Evolutionary conservation across 2,888 invertebrate genomes (phyloP).

Genomic region (Sminthurides aquaticus): DNA sequence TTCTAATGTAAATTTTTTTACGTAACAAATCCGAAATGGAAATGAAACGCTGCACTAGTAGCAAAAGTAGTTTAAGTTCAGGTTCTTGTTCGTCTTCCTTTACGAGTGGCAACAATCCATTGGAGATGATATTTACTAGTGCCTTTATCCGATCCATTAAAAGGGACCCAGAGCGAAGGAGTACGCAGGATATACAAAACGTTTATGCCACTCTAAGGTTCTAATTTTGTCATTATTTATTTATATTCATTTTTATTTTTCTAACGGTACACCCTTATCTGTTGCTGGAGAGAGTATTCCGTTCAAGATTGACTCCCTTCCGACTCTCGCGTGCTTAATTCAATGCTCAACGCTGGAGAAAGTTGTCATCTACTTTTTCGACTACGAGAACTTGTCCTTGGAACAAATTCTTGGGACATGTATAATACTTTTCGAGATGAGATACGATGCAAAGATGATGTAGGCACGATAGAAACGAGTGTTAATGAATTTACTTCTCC

Average conservation of each 20-base stretch:
- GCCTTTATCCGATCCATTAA: conserved; percentile 52
- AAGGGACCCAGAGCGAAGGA: conserved; percentile 53
- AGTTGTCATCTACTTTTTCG: too few species aligned
- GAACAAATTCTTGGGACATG: too few species aligned
- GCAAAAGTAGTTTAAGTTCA: conserved; percentile 18
- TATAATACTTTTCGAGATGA: too few species aligned
- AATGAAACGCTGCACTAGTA: conserved; percentile 6
- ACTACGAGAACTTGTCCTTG: too few species aligned
- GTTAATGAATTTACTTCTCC: too few species aligned
- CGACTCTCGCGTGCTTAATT: too few species aligned
- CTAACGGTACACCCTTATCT: not conserved
- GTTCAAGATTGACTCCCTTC: not conserved
- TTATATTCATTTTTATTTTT: conserved; percentile 5
- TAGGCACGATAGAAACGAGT: too few species aligned
- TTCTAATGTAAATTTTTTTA: too few species aligned
- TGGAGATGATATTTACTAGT: conserved; percentile 13
- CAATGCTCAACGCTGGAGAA: too few species aligned
- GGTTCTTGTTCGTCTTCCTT: conserved; percentile 12
- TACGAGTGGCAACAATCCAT: conserved; percentile 1
- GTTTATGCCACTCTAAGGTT: conserved; percentile 37
- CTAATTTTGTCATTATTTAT: conserved; percentile 12
- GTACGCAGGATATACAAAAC: conserved; percentile 48
- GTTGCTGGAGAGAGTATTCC: not conserved
- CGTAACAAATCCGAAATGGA: conserved; percentile 3
- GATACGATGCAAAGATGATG: too few species aligned